Evolutionary conservation across 2,888 invertebrate genomes (phyloP), one percentile per base, ranked within the genome.

Genomic region (Drosophila vallismaia): DNA sequence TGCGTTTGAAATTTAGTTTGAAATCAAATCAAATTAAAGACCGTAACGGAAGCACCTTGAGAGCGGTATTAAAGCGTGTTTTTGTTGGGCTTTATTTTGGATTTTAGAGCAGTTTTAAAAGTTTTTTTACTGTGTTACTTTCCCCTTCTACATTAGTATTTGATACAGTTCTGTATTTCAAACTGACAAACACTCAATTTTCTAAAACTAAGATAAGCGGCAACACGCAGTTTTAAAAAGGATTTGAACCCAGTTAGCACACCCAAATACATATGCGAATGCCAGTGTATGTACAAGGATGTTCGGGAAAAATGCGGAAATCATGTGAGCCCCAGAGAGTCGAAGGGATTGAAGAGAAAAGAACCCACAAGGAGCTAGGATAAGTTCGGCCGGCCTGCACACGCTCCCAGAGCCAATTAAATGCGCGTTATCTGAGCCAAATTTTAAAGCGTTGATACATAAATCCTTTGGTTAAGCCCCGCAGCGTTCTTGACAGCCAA

Each of bases 401-500:
- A 74, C 79, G 76, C 75, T 70, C 80, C 63, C 71, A 40, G 57
- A 74, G 79, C 88, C 87, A 90, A 89, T 89, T 89, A 89, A 89
- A 89, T 80, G 86, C 82, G 80, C 89, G 89, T 89, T 89, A 89
- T 89, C 89, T 90, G 82, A 69, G 66, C 78, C 81, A 87, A 88
- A 89, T 85, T 89, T 89, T 89, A 89, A 90, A 90, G 89, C 90
- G 89, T 90, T 90, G 89, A 89, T 89, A 89, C 89, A 90, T 90
- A 90, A 90, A 90, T 90, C 89, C 89, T 89, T 81, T 73, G 75
- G 84, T 82, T 86, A 84, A 86, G 79, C 78, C 80, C 79, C 82
- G 75, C 86, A 78, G 85, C 83, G 85, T 81, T 83, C 79, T 86
- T 88, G 86, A 86, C 86, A 86, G 82, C 82, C 77, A 77, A 84